Percentiles rank a stretch among this genome's conserved stretches.
Conservation (phyloP, 2,113 vertebrate genomes). For the Tachuris rubrigastra region DNA sequence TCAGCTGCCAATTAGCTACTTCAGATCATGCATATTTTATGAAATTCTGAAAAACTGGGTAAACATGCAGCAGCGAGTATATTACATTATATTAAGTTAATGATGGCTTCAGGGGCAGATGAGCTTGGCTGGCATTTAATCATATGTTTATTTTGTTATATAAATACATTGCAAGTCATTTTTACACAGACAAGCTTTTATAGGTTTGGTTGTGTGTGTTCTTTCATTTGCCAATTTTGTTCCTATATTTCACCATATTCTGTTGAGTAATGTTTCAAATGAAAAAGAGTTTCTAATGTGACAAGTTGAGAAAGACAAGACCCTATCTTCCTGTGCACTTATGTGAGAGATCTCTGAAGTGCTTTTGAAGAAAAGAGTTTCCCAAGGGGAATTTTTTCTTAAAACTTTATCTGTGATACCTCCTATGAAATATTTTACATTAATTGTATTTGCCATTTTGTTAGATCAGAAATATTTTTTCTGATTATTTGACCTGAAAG, state of each 20-base stretch:
- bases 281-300: background rate
- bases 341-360: rapidly evolving
- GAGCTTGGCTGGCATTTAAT: conserved; percentile 36
- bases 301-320: background rate
- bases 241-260: background rate
- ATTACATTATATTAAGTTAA: conserved; percentile 27
- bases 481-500: background rate
- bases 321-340: background rate
- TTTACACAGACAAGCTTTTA: background rate
- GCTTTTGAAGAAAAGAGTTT: background rate
- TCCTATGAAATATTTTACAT: background rate
- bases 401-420: background rate
- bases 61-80: background rate
- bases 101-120: conserved; percentile 19
- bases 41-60: conserved; percentile 13
- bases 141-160: conserved; percentile 28
- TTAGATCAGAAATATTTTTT: background rate
- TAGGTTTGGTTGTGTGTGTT: background rate
- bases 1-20: background rate
- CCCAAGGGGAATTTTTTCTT: background rate
- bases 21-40: conserved; percentile 29
- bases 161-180: background rate
- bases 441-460: background rate
- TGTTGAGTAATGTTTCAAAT: background rate
- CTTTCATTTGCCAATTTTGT: background rate